Base-by-base conservation (phyloP, 2,113 vertebrate species). In the Symphodus melops region DNA sequence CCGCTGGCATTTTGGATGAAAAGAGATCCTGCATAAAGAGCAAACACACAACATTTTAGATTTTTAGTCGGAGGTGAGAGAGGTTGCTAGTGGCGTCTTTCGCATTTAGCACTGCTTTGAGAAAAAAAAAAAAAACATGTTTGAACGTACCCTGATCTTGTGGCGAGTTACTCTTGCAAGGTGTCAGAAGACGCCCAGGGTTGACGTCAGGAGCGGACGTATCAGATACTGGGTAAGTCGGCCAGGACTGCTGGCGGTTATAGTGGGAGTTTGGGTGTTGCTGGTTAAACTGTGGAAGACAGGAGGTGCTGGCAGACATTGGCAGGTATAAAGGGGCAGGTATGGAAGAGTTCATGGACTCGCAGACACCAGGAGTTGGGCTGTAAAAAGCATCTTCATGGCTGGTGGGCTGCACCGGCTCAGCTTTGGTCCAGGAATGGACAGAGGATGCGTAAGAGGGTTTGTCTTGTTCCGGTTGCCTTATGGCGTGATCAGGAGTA, bases 1-100 rank as follows among this genome's bases (percentile, higher is more conserved):
- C 88, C 91, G 2, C 87, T 92, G 72, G 94, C 91, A 48, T 93
- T 89, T 0, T 74, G 66, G 82, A 95, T 94, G 82, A 33, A 77
- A 13, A 94, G 57, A 23, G 83, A 72, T 16, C 62, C 89, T 90
- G 56, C 9, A 72, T 63, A 5, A 42, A 49, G 33, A 67, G 44
- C 37, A 71, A 66, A 46, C 4, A 75, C 56, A 78, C 0, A 51
- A 36, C n/a, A 28, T 44, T 2, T 13, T 21, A 56, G 49, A 59
- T 20, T 44, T 2, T 13, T 21, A 56, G 49, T 63, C 23, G 42
- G n/a, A 8, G n/a, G 25, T 25, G 25, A 42, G 37, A 42, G 16
- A 48, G 19, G 16, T 17, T 16, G 16, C 17, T 48, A 16, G 39
- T 41, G 39, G 11, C 6, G 6, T 10, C 6, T 41, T 41, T 9